phyloP scores from a whole-genome alignment of 2,797 vertebrate species.

The Anniella stebbinsi region DNA sequence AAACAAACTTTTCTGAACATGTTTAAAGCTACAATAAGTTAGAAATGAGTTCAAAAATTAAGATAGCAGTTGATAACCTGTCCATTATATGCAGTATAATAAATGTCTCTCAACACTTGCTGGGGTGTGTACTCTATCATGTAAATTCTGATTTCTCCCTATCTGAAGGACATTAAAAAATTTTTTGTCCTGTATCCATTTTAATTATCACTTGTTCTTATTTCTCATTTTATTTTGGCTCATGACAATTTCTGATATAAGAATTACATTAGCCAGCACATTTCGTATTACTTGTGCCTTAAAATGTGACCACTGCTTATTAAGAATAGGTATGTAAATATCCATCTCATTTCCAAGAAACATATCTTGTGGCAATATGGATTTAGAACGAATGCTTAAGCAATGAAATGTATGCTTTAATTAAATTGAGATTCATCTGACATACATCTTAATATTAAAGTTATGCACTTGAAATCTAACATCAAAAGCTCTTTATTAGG shows the following conservation, averaged over 20 bases:
- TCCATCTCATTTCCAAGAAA: background rate
- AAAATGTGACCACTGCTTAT: background rate
- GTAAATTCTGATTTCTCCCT: background rate
- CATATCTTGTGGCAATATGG: background rate
- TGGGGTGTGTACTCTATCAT: background rate
- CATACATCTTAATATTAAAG: background rate
- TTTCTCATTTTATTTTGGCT: background rate
- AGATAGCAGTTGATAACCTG: background rate
- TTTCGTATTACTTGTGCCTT: background rate
- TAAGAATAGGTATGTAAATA: background rate
- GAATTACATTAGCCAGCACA: background rate
- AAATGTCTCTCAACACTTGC: background rate
- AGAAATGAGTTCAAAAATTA: slow-evolving; percentile 5
- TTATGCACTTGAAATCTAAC: background rate
- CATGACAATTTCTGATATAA: background rate
- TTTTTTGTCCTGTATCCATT: background rate
- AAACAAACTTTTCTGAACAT: slow-evolving; percentile 14
- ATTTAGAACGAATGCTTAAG: background rate
- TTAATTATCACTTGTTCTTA: background rate
- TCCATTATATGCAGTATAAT: background rate
- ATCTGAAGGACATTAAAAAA: background rate
- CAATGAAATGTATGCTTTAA: background rate
- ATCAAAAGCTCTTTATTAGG: background rate
- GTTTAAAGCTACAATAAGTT: background rate
- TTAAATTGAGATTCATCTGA: background rate